A percentile compares a stretch with the other conserved stretches of the same genome.
Conservation (phyloP, 2,113 vertebrate genomes). For the Formicarius rufipectus region DNA sequence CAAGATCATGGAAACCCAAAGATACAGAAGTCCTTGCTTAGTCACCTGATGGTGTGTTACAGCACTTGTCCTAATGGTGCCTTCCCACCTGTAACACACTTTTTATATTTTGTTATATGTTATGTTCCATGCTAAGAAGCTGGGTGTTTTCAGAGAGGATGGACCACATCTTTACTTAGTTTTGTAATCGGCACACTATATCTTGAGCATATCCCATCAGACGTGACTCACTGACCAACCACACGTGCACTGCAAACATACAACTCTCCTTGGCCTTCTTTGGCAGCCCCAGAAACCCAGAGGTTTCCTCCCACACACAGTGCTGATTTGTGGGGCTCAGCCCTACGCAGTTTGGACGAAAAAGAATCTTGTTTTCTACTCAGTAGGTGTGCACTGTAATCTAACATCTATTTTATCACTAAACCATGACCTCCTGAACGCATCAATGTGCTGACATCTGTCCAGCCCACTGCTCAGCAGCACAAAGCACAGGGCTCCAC, state of each 20-base stretch:
- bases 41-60: background rate
- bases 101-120: background rate
- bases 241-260: accelerated
- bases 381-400: background rate
- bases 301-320: background rate
- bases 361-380: background rate
- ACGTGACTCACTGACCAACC: accelerated
- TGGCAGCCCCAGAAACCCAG: background rate
- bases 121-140: accelerated
- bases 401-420: background rate
- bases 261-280: background rate
- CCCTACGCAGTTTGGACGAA: accelerated
- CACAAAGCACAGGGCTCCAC: background rate
- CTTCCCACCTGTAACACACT: background rate
- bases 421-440: background rate
- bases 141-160: accelerated
- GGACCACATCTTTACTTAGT: background rate
- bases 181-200: background rate
- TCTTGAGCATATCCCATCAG: accelerated
- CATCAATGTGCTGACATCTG: accelerated
- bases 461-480: accelerated
- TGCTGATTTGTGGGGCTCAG: background rate
- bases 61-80: background rate
- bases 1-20: background rate
- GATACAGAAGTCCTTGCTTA: background rate